Evolutionary conservation across 35 echinoderm and acorn worm species (phyloP).

Genomic region (Patiria miniata): DNA sequence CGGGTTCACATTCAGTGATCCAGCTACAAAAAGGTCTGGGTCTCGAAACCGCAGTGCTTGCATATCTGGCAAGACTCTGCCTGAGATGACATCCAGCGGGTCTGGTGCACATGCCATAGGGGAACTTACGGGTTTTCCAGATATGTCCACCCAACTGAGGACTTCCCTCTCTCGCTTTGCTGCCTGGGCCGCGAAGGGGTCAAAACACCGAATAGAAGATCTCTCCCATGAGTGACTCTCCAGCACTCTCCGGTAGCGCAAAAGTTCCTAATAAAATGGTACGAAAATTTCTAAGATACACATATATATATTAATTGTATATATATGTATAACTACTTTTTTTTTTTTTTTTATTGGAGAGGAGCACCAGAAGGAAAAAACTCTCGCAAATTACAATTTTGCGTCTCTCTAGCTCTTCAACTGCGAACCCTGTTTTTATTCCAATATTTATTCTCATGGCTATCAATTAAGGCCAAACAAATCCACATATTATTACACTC

Average conservation of each 20-base stretch:
- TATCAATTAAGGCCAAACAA: background rate
- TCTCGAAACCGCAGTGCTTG: constrained; percentile 6
- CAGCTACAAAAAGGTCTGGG: background rate
- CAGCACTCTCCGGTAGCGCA: background rate
- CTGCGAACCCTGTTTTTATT: background rate
- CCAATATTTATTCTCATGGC: background rate
- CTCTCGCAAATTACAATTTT: background rate
- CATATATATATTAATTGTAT: too few species aligned
- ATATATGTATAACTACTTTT: too few species aligned
- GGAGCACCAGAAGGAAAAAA: background rate
- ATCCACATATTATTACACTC: too few species aligned
- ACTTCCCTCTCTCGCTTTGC: background rate
- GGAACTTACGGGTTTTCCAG: background rate
- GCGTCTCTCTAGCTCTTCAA: background rate
- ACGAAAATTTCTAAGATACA: too few species aligned
- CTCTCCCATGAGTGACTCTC: background rate
- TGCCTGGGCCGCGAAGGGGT: background rate
- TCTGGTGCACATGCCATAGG: background rate
- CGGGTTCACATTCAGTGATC: background rate
- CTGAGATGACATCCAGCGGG: background rate
- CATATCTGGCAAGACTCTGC: background rate
- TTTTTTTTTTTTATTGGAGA: background rate
- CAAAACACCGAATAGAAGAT: background rate
- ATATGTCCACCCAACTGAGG: background rate
- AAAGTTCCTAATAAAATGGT: background rate